Conservation (phyloP, 2,113 vertebrate genomes). For the Atlantisia rogersi region DNA sequence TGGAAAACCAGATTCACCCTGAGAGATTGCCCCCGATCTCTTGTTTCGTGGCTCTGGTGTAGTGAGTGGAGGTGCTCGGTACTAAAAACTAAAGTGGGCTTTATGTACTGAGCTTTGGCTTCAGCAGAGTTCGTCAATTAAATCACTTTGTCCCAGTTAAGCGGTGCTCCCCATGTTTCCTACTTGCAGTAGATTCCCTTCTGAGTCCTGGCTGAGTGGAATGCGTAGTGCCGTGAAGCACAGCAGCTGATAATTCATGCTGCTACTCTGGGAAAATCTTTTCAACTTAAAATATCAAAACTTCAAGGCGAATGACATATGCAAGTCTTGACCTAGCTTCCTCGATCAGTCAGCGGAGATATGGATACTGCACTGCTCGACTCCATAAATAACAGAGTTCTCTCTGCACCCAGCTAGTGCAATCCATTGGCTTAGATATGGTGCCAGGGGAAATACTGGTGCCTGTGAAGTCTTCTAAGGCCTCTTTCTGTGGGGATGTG, state of each 20-base stretch:
- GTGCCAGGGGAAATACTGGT: neutral
- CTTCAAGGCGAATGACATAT: constrained; percentile 50
- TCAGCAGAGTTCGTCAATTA: neutral
- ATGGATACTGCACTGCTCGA: neutral
- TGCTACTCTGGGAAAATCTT: constrained; percentile 53
- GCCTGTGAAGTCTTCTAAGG: neutral
- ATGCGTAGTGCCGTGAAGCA: neutral
- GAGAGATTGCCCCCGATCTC: neutral
- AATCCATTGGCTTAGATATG: neutral
- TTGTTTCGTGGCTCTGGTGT: neutral
- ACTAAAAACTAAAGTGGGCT: neutral
- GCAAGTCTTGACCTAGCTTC: constrained; percentile 34
- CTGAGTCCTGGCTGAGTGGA: neutral
- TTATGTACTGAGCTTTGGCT: neutral
- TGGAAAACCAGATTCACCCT: neutral
- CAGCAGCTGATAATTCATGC: constrained; percentile 54
- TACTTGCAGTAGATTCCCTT: neutral
- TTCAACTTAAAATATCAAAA: constrained; percentile 58
- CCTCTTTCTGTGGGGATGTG: neutral
- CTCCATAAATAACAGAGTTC: neutral
- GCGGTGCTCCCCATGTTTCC: neutral
- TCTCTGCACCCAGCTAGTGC: neutral
- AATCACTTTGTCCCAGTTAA: neutral
- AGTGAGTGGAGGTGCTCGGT: neutral
- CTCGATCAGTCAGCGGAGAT: neutral